phyloP scores from a whole-genome alignment of 2,113 vertebrate genomes.

The Petaurus breviceps region DNA sequence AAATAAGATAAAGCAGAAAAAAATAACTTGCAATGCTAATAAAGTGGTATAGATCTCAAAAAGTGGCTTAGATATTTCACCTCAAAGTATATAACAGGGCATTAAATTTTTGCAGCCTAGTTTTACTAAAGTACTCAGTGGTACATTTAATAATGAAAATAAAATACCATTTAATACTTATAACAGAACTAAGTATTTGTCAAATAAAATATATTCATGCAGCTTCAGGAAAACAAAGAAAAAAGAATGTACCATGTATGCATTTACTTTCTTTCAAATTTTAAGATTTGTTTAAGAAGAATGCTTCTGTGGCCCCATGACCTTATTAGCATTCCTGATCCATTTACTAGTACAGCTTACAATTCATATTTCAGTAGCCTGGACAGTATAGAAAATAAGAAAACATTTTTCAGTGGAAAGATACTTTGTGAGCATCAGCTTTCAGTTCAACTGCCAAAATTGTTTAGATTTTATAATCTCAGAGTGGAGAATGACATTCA shows the following conservation, averaged over 20 bases:
- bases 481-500: constrained; percentile 40
- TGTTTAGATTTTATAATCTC: constrained; percentile 48
- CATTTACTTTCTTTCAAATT: background rate
- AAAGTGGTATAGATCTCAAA: constrained; percentile 35
- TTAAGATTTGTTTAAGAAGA: background rate
- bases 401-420: constrained; percentile 51
- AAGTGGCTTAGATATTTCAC: constrained; percentile 47
- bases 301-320: constrained; percentile 7
- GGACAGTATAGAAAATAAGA: constrained; percentile 63
- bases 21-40: constrained; percentile 57
- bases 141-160: constrained; percentile 67
- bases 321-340: background rate
- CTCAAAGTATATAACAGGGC: background rate
- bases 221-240: constrained; percentile 17
- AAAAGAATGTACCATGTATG: background rate
- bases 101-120: constrained; percentile 27
- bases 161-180: constrained; percentile 59
- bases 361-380: constrained; percentile 24
- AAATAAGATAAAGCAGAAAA: constrained; percentile 56
- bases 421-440: background rate
- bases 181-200: constrained; percentile 71
- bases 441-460: constrained; percentile 59
- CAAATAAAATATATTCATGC: constrained; percentile 47
- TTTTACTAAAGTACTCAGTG: constrained; percentile 62
- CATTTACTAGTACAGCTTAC: background rate